Evolutionary conservation across 1,140 invertebrate genomes (phyloP), one percentile per base, ranked within the genome.

Genomic region (Aphelinus certus): DNA sequence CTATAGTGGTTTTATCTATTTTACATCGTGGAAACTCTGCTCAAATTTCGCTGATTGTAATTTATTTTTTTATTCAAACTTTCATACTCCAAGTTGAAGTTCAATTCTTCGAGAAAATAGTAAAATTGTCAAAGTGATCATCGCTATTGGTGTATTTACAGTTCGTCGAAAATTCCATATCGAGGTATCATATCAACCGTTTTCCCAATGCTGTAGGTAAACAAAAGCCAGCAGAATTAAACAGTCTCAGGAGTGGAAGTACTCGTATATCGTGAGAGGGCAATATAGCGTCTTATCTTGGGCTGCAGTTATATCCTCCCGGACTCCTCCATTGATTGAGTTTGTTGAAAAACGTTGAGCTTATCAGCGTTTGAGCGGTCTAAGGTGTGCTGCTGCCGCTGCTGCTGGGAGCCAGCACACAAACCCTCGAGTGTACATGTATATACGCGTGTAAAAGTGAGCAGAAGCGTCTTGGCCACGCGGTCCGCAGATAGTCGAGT

Each of bases 371-470:
- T 26, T 26, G 26, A 26, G 26, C 26, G 45, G 48, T 42, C 3
- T 55, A 64, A 72, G 61, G 62, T 58, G 48, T 45, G 58, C 66
- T 57, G 26, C 57, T 42, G 76, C 6, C 7, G 75, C 77, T 47
- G 7, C 53, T 26, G 66, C 46, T n/a, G 76, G 74, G 73, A 81
- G 26, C 26, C 26, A 26, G 26, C 26, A 26, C 26, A 26, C 26
- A 26, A 26, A 26, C 26, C 26, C 26, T 26, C 26, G 26, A 26
- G 26, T 26, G 26, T 26, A 26, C 26, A 26, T 26, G 26, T 26
- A 26, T 26, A 26, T 0, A 26, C 26, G 26, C 26, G 26, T 26
- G 26, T 82, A 83, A 86, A 86, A 87, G 84, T 87, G 83, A 86
- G 82, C 79, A 82, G 82, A 83, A 80, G 81, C 83, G 83, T 81